Base-by-base conservation (phyloP, 2,797 vertebrate species). In the Anabas testudineus region DNA sequence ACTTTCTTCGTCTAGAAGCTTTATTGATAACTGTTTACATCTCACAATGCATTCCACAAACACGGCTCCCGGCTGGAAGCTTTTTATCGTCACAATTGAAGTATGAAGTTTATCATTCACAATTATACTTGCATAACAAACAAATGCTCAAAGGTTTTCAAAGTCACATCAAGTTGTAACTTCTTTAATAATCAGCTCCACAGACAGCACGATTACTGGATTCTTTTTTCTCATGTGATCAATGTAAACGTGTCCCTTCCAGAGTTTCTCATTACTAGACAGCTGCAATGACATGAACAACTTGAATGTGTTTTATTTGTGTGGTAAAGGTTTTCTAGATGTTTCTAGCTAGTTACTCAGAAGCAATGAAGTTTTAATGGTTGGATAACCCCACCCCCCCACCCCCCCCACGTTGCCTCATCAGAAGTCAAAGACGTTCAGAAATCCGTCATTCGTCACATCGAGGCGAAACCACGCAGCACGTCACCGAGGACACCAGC, bases 31-130 rank as follows among this genome's bases (percentile, higher is more conserved):
- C 89, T 91, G 94, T 96, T 96, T 94, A 97, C 95, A 97, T 95
- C 92, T 97, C 96, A 98, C 96, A 97, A 97, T 93, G 96, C 97
- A 97, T 98, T 98, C 96, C 97, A 97, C 96, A 96, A 95, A 97
- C 95, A 95, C 93, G 92, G 95, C 95, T 94, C 90, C 94, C 95
- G 67, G 95, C 92, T 93, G 94, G 93, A 90, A 87, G 87, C 84
- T 66, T 82, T 83, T 83, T 81, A 90, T 95, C 94, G 94, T 95
- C 95, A 95, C 95, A 94, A 95, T 90, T 91, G 92, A 91, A 90
- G 80, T 93, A 93, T 93, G 93, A 94, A 92, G 94, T 92, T 89
- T 73, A 82, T 95, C 94, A 95, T 94, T 95, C 93, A 93, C 93
- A 92, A 91, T 92, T 95, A 90, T 70, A 95, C 94, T 96, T 93